These are phyloP conservation scores for Scaeva pyrastri DNA, from an alignment of 2,888 invertebrate species.

Conservation along the genomic window DNA sequence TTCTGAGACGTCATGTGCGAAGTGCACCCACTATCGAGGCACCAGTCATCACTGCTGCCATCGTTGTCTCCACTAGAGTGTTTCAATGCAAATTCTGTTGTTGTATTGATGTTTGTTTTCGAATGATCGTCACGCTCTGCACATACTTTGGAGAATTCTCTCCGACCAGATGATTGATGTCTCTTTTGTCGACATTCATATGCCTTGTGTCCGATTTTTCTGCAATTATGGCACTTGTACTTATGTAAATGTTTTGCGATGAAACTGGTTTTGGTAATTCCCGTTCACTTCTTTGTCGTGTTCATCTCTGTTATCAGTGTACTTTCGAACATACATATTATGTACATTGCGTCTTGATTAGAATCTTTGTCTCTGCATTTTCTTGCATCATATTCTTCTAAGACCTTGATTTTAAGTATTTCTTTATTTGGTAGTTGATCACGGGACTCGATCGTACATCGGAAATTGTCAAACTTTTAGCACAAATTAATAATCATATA, in stretches of 20 bases:
- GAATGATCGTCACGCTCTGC: slow-evolving; percentile 6
- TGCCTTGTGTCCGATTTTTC: slow-evolving; percentile 15
- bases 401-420: slow-evolving; percentile 69
- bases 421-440: slow-evolving; percentile 77
- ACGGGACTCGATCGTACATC: slow-evolving; percentile 80
- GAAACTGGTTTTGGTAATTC: slow-evolving; percentile 12
- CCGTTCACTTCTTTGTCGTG: neutral
- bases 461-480: slow-evolving; percentile 79
- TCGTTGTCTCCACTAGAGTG: slow-evolving; percentile 6
- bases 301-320: slow-evolving; percentile 26
- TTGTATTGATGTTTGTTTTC: neutral
- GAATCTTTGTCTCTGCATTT: slow-evolving; percentile 38
- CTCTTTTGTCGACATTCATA: slow-evolving; percentile 22
- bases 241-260: neutral
- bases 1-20: slow-evolving; percentile 24
- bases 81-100: slow-evolving; percentile 20
- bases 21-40: slow-evolving; percentile 26
- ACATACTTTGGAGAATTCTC: slow-evolving; percentile 36
- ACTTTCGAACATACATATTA: neutral
- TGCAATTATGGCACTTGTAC: slow-evolving; percentile 18
- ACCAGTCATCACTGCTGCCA: slow-evolving; percentile 15
- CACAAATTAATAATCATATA: too few relatives aligned
- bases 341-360: slow-evolving; percentile 27
- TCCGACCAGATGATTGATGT: neutral
- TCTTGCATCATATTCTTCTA: slow-evolving; percentile 71